Evolutionary conservation across 2,888 invertebrate genomes (phyloP), one percentile per base, ranked within the genome.

Genomic region (Acleris emargana): DNA sequence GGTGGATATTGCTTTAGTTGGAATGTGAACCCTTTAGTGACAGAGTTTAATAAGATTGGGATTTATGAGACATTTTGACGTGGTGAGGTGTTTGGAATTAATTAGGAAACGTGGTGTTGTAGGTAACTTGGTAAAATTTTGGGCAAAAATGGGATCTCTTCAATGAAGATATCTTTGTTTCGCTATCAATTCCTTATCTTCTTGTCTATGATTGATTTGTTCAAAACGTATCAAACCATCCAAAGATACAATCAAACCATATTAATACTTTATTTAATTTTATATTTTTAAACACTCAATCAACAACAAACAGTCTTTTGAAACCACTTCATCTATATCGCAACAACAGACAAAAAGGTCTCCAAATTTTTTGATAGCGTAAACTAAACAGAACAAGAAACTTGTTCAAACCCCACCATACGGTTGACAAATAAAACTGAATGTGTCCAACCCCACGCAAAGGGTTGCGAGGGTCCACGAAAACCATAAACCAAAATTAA

Each of bases 401-500:
- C 45, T 66, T 16, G 18, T 25, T 51, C 22, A 5, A 20, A 57
- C 25, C 45, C 38, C 25, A 58, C 25, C 58, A 67, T 62, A 58
- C 47, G 59, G 53, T 50, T 28, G 42, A 22, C 17, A 53, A 67
- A 67, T 67, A 62, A 62, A 66, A 66, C 57, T 47, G 25, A 53
- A 28, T 25, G 51, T 43, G 47, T 50, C 53, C 16, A 49, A 57
- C 64, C 66, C 66, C 58, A 60, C 51, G 60, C 68, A 69, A 72
- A 69, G 70, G 72, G 72, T 69, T 72, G 67, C 76, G 76, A 83
- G 83, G 84, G 84, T 76, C 77, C 74, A 77, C 76, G 79, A 86
- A 84, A 80, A 73, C 82, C 89, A 91, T 91, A 89, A 91, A 91
- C 81, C 89, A 87, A 89, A 91, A 92, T 92, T 92, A 91, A 91